phyloP scores from a whole-genome alignment of 1,140 invertebrate genomes.

The Callitettix versicolor region DNA sequence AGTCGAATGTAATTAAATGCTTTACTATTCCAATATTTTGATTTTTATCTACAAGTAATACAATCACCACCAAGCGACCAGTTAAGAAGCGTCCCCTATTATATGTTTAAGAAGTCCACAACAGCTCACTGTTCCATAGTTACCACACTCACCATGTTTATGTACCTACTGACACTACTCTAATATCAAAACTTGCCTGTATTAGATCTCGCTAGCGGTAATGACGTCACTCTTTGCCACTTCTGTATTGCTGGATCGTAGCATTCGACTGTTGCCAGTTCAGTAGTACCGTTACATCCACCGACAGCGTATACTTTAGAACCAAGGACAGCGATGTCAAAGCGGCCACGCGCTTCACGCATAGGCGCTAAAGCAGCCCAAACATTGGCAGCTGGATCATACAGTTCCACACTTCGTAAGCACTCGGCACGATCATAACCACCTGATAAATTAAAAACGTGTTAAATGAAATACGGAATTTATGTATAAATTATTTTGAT shows the following conservation, averaged over 20 bases:
- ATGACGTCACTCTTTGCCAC: slow-evolving; percentile 50
- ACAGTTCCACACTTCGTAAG: slow-evolving; percentile 53
- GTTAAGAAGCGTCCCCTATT: no score
- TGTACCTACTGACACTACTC: no score
- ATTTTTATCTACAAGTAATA: no score
- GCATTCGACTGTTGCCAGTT: slow-evolving; percentile 57
- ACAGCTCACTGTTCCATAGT: no score
- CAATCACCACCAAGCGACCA: no score
- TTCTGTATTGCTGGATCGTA: slow-evolving; percentile 43
- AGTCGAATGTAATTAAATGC: no score
- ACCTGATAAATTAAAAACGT: slow-evolving; percentile 38
- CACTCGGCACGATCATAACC: slow-evolving; percentile 81
- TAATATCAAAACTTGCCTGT: slow-evolving; percentile 34
- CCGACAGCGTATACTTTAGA: slow-evolving; percentile 63
- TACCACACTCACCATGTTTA: no score
- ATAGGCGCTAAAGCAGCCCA: slow-evolving; percentile 45
- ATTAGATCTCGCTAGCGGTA: slow-evolving; percentile 56
- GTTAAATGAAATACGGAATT: no score
- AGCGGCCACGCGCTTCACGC: slow-evolving; percentile 46
- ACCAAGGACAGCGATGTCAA: slow-evolving; percentile 56
- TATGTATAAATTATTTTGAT: no score
- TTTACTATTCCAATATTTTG: no score
- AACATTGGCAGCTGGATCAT: slow-evolving; percentile 42
- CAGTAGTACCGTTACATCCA: slow-evolving; percentile 67
- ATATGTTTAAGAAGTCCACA: no score